Conservation (phyloP, 2,113 vertebrate species). For the Stegostoma tigrinum region DNA sequence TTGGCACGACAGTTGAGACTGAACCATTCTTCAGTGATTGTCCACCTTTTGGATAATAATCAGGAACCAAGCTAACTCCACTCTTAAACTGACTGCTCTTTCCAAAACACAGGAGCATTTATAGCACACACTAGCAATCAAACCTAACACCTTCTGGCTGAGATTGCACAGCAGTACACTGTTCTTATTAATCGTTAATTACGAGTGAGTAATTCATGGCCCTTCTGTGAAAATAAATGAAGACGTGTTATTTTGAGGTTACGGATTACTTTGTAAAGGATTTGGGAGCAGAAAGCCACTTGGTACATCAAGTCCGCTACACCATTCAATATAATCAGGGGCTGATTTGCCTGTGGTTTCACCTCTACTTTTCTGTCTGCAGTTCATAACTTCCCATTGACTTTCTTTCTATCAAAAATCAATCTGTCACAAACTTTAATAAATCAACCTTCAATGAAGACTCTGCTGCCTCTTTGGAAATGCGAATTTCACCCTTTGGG, state of each 20-base stretch:
- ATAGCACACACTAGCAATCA: background rate
- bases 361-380: too few relatives aligned
- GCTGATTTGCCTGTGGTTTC: too few relatives aligned
- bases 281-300: too few relatives aligned
- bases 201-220: background rate
- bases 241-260: background rate
- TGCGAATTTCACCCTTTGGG: too few relatives aligned
- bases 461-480: too few relatives aligned
- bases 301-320: too few relatives aligned
- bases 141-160: background rate
- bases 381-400: too few relatives aligned
- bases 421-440: too few relatives aligned
- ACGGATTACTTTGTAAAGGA: background rate
- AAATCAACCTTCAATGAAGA: too few relatives aligned
- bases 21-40: background rate
- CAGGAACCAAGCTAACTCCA: background rate
- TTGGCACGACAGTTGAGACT: background rate
- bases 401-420: too few relatives aligned
- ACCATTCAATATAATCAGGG: too few relatives aligned
- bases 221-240: background rate
- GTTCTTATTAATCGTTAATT: background rate
- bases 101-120: background rate
- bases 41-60: background rate
- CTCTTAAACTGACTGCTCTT: background rate
- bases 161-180: background rate